Conservation (phyloP, 2,113 vertebrate genomes). For the Ceyx cyanopectus region DNA sequence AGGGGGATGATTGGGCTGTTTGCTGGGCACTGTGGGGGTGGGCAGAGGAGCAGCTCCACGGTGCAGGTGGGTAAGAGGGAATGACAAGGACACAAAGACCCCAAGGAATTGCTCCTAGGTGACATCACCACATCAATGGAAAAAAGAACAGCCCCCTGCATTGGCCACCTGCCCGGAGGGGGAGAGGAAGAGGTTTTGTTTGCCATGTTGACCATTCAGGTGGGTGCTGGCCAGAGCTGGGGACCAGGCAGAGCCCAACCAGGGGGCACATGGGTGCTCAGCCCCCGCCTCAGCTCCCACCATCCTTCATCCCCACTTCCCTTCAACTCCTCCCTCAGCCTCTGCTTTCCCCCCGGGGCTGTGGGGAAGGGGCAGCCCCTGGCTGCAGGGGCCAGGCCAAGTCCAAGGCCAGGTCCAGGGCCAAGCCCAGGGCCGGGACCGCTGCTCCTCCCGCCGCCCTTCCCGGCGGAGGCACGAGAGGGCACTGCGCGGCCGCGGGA, state of each 20-base stretch:
- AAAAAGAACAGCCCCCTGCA: rapidly evolving
- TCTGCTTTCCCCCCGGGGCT: too few species aligned
- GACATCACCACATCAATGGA: rapidly evolving
- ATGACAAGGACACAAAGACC: background rate
- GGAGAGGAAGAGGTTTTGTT: rapidly evolving
- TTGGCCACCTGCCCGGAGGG: background rate
- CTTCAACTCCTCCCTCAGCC: background rate
- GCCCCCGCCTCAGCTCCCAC: background rate
- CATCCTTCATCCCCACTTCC: background rate
- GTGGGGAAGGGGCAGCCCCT: background rate
- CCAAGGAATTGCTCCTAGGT: background rate
- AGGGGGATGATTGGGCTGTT: background rate
- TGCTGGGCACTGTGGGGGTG: too few species aligned
- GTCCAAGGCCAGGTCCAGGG: too few species aligned
- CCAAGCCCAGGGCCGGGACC: too few species aligned
- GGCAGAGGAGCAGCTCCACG: rapidly evolving
- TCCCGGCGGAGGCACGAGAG: background rate
- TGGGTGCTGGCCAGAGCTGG: background rate
- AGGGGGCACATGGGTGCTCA: background rate
- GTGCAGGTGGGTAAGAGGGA: background rate
- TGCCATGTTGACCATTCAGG: rapidly evolving
- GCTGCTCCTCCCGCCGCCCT: background rate
- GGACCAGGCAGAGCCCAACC: background rate
- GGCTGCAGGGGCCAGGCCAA: background rate
- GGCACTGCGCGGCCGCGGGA: background rate